Evolutionary conservation across 1,140 invertebrate species (phyloP), one percentile per base, ranked within the genome.

Genomic region (Holotrichia oblita): DNA sequence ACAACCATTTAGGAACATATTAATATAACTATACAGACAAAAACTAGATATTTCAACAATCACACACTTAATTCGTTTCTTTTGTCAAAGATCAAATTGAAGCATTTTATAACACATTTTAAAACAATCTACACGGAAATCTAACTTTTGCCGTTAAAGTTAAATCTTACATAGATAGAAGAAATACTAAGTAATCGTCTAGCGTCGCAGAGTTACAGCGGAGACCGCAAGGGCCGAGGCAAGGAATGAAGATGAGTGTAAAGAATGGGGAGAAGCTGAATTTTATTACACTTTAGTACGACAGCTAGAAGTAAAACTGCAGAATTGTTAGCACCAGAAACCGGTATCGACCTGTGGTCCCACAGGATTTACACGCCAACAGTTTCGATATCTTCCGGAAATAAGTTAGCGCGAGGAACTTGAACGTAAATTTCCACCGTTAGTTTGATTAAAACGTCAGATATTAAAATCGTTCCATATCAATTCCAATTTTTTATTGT

Each of bases 211-310:
- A 69, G 22, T 27, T 69, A 69, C 61, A 22, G 22, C 22, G 12
- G 17, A 22, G 27, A 24, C 61, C 61, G 20, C 61, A 69, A 69
- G 22, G 61, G 22, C 61, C 14, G 22, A 12, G 61, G 17, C 61
- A 10, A 27, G 7, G 61, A 69, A 69, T 9, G 61, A 69, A 69
- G 61, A 22, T 69, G 61, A 69, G 61, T 69, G 61, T 69, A 69
- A 69, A 69, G 61, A 69, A 69, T 69, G 73, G 73, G 64, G 79
- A 77, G 79, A 81, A 81, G 80, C 77, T 81, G 84, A 84, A 85
- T 85, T 86, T 86, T 86, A 86, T 86, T 85, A 85, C 84, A 85
- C 78, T 85, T 85, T 85, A 85, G 81, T 85, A 82, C 82, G 85
- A 86, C 85, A 86, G 85, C 80, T 55, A 80, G 83, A 83, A 85